Conservation (phyloP, 2,113 vertebrate species). For the Phylloscopus trochilus region DNA sequence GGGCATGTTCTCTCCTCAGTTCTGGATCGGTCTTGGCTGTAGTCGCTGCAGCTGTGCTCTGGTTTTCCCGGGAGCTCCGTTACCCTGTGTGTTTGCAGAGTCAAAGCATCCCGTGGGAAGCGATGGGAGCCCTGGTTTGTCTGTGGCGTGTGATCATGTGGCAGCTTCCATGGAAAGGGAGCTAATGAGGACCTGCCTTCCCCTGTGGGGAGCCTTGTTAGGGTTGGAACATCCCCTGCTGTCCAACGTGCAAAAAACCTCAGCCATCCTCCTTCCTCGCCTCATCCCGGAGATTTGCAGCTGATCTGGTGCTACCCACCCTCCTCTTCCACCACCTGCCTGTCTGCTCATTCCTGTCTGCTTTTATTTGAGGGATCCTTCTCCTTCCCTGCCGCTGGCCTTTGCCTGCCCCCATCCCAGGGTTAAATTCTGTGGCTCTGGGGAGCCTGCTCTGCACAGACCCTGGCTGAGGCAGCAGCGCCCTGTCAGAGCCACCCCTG, state of each 20-base stretch:
- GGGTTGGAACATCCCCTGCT: neutral
- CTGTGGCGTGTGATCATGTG: neutral
- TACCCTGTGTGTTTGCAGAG: neutral
- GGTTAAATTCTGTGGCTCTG: neutral
- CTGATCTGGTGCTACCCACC: neutral
- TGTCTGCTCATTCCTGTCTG: neutral
- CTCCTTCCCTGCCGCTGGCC: neutral
- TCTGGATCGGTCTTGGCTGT: neutral
- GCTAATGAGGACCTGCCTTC: neutral
- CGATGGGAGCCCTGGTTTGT: neutral
- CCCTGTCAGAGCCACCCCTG: neutral
- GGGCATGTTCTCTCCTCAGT: neutral
- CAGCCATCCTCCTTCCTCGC: neutral
- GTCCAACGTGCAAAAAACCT: fast-evolving
- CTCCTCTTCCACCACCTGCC: neutral
- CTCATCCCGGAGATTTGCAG: neutral
- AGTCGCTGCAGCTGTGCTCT: neutral
- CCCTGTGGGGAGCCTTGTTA: neutral
- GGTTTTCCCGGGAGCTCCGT: neutral
- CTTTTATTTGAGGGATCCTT: neutral
- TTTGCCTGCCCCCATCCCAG: neutral
- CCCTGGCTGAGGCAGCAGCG: neutral
- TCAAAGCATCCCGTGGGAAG: neutral
- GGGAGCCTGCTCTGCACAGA: neutral
- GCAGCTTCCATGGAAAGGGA: neutral